A percentile compares a stretch with the other conserved stretches of the same genome.
phyloP scores from a whole-genome alignment of 37 sponge, comb jelly and placozoan species.

The Spongilla lacustris region DNA sequence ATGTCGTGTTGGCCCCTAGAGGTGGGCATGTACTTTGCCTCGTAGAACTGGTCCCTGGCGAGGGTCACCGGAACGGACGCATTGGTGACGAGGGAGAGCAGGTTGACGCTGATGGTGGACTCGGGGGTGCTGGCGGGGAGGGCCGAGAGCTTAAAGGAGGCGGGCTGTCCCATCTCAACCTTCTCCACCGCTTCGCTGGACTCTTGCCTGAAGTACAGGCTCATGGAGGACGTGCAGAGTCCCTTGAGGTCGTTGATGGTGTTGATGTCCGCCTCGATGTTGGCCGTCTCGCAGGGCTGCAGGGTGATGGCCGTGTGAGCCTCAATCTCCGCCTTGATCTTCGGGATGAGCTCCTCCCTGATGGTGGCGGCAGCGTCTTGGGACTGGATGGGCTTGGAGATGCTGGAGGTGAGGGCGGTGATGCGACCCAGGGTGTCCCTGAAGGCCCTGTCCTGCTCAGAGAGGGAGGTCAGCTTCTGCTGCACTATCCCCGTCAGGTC shows the following conservation, averaged over 20 bases:
- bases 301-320: background rate
- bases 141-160: background rate
- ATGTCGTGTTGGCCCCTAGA: background rate
- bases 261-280: slow-evolving; percentile 2
- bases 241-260: background rate
- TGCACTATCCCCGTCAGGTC: background rate
- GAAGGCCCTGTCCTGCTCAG: too few species aligned
- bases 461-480: slow-evolving; percentile 16
- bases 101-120: background rate
- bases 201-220: background rate
- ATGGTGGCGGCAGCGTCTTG: too few species aligned
- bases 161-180: slow-evolving; percentile 12
- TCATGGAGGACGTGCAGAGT: background rate
- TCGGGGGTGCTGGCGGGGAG: background rate
- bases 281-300: slow-evolving; percentile 16
- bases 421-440: too few species aligned
- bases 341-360: too few species aligned
- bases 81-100: background rate
- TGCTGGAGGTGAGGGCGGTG: too few species aligned
- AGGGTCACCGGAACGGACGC: too few species aligned
- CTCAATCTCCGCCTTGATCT: too few species aligned
- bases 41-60: background rate
- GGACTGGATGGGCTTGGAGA: too few species aligned
- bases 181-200: background rate
- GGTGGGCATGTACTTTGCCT: background rate